These are phyloP conservation scores for Halocynthia aurantium DNA, from an alignment of 23 tunicate genomes.

Conservation along the genomic window DNA sequence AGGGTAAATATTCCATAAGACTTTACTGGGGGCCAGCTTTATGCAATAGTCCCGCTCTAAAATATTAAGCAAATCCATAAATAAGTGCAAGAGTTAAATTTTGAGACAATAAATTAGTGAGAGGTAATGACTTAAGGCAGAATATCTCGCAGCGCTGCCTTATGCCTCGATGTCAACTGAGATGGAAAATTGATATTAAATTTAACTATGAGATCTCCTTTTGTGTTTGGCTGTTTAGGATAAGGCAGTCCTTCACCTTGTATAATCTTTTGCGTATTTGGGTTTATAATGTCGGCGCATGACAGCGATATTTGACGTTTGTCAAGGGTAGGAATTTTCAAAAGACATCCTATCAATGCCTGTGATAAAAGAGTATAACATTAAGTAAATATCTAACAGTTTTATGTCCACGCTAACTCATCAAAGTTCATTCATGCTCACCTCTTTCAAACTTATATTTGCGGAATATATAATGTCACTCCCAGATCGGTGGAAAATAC, in stretches of 20 bases:
- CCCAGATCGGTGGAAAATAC: conserved; percentile 51
- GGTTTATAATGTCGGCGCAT: conserved; percentile 55
- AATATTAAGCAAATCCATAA: too few species aligned
- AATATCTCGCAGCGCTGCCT: conserved; percentile 31
- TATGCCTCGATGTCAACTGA: conserved; percentile 27
- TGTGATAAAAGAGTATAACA: conserved; percentile 3
- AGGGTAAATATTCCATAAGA: too few species aligned
- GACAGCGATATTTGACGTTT: conserved; percentile 39
- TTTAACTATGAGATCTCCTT: conserved; percentile 67
- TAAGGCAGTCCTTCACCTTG: conserved; percentile 70
- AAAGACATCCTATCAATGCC: conserved; percentile 60
- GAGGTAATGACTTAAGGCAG: conserved; percentile 23
- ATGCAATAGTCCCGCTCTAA: too few species aligned
- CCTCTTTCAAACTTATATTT: conserved; percentile 53
- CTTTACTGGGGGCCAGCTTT: too few species aligned
- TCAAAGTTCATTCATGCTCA: background rate
- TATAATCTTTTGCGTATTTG: conserved; percentile 56
- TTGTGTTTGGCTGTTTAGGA: conserved; percentile 44
- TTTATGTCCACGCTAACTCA: background rate
- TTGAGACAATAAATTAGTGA: too few species aligned
- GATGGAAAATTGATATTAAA: conserved; percentile 68
- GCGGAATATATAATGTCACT: conserved; percentile 56
- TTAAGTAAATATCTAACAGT: background rate
- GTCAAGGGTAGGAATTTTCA: conserved; percentile 52
- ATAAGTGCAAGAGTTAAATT: too few species aligned